Percentiles rank a stretch among this genome's conserved stretches.
These are phyloP conservation scores for Hylaea fasciaria DNA, from an alignment of 2,888 invertebrate genomes.

Conservation along the genomic window DNA sequence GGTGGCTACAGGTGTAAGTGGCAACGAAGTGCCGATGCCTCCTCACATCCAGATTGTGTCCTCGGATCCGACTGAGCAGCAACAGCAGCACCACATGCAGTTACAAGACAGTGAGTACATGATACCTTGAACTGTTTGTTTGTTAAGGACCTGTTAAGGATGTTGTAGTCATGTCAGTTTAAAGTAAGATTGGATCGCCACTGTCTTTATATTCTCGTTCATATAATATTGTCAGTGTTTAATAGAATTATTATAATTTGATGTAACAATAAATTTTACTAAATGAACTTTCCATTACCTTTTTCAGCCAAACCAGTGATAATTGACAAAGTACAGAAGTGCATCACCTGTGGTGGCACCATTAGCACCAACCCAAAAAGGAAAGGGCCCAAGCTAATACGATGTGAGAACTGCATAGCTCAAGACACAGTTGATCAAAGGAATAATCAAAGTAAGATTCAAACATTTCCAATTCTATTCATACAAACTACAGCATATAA, in stretches of 20 bases:
- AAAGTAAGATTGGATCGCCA: too few relatives aligned
- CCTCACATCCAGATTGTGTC: slow-evolving; percentile 81
- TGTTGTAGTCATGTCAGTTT: too few relatives aligned
- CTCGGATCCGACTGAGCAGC: slow-evolving; percentile 70
- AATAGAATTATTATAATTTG: too few relatives aligned
- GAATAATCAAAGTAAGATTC: slow-evolving; percentile 70
- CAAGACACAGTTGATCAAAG: slow-evolving; percentile 83
- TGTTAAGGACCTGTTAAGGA: too few relatives aligned
- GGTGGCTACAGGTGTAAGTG: slow-evolving; percentile 78
- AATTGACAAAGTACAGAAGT: slow-evolving; percentile 84
- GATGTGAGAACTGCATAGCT: slow-evolving; percentile 86
- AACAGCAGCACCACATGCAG: slow-evolving; percentile 73
- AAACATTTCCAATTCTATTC: too few relatives aligned
- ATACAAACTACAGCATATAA: neutral
- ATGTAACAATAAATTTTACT: neutral
- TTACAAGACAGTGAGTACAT: slow-evolving; percentile 72
- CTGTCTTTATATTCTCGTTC: too few relatives aligned
- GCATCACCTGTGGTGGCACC: slow-evolving; percentile 85
- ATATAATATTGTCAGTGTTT: too few relatives aligned
- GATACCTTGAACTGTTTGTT: slow-evolving; percentile 4
- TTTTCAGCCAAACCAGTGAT: slow-evolving; percentile 80
- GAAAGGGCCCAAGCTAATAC: slow-evolving; percentile 86
- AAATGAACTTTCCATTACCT: neutral
- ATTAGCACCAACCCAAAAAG: slow-evolving; percentile 85
- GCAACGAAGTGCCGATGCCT: slow-evolving; percentile 75